Evolutionary conservation across 2,888 invertebrate genomes (phyloP), one percentile per base, ranked within the genome.

Genomic region (Ormyrus nitidulus): DNA sequence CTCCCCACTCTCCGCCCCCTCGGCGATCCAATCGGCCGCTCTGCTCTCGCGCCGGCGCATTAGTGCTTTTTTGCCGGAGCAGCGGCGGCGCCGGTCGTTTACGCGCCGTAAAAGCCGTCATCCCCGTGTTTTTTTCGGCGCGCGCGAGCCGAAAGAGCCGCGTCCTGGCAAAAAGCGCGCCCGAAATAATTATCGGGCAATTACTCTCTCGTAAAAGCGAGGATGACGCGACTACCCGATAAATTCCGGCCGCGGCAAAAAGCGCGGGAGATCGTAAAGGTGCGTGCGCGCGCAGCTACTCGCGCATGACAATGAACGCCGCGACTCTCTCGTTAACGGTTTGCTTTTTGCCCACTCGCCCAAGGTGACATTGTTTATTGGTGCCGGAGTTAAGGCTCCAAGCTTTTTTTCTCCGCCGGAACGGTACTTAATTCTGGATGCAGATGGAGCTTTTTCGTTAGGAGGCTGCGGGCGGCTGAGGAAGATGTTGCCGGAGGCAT

Each of bases 181-280:
- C 56, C 56, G 56, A 56, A 56, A 56, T 78, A 87, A 87, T 85
- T 84, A 84, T 84, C 83, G 83, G 84, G 84, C 86, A 88, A 88
- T 88, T 87, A 88, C 85, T 85, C 84, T 85, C 84, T 85, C 86
- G 86, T 88, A 87, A 88, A 88, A 84, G 71, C 61, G 6, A 19
- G 34, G 51, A 34, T 62, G 61, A 62, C 71, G 44, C 61, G 58
- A 11, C 34, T 34, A 34, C 34, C 34, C 34, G 34, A 34, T 34
- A 34, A 34, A 34, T 34, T 34, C 34, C 34, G 34, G 34, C 6
- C n/a, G 56, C 9, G 56, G 56, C n/a, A 56, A 61, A 71, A 61
- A 34, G 70, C 9, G n/a, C 10, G n/a, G n/a, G 7, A 56, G 56
- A 34, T 34, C 34, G 34, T 34, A 34, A 34, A 34, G 34, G 34